Evolutionary conservation across 2,113 vertebrate genomes (phyloP), one percentile per base, ranked within the genome.

Genomic region (Mugil cephalus): DNA sequence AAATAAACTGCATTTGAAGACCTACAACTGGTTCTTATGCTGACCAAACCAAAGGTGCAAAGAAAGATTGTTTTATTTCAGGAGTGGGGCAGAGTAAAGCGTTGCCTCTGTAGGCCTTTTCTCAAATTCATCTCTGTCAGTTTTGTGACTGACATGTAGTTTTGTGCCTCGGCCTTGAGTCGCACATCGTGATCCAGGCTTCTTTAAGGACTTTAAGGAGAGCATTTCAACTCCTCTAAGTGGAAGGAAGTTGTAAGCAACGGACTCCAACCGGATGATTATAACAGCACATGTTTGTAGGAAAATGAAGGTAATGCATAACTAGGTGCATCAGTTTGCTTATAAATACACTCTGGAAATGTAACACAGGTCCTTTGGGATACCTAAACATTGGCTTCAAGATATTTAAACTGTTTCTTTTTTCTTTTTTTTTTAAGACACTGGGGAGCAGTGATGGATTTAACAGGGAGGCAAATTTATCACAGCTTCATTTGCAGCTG

Each of bases 171-270:
- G 2, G 24, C 24, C 24, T 30, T 30, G 2, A 5, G 24, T 30
- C 24, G 2, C 5, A 45, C 30, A 39, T 65, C 36, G 46, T 53
- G 55, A 45, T 40, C 2, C n/a, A 30, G 10, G 19, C 10, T 36
- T 47, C 42, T 69, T 19, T 17, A 43, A 38, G 38, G 10, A 38
- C 17, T 17, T n/a, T 65, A 39, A 47, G n/a, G 30, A 65, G 56
- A 63, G 69, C 60, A 50, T 78, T 77, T 68, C 7, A 21, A 54
- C 39, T 59, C n/a, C 7, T n/a, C 10, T 67, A 51, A 75, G 61
- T 72, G 73, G 62, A 10, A 73, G 39, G 64, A 84, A 77, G 79
- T 53, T n/a, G 67, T 68, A 39, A 59, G 60, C 8, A 36, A 12
- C n/a, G 48, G 40, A 77, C 42, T 13, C 39, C 38, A 45, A 19